Evolutionary conservation across 2,797 vertebrate genomes (phyloP).

Genomic region (Tragelaphus eurycerus): DNA sequence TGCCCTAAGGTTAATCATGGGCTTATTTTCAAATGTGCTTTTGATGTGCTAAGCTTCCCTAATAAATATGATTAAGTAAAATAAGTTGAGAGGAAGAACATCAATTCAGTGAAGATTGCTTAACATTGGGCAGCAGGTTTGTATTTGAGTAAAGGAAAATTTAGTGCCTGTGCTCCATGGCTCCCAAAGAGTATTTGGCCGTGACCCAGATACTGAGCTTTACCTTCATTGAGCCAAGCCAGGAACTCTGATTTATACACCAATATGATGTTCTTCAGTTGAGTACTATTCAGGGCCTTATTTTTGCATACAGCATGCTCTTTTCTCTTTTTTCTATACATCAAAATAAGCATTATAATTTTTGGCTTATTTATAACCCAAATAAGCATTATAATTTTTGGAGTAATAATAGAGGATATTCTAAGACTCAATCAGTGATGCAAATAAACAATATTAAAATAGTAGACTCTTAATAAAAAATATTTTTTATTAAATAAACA

Average conservation of each 20-base stretch:
- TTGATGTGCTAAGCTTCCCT: constrained; percentile 57
- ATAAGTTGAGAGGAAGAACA: constrained; percentile 54
- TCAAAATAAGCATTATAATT: constrained; percentile 10
- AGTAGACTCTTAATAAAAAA: not conserved
- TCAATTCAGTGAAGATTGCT: constrained; percentile 53
- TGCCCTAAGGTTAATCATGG: constrained; percentile 64
- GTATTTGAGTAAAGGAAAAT: constrained; percentile 43
- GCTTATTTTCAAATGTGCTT: constrained; percentile 65
- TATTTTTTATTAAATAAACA: constrained; percentile 17
- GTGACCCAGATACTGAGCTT: not conserved
- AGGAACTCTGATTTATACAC: not conserved
- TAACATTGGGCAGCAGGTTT: not conserved
- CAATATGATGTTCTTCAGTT: not conserved
- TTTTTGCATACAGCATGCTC: not conserved
- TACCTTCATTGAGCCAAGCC: not conserved
- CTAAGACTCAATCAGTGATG: not conserved
- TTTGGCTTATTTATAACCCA: not conserved
- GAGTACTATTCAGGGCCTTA: not conserved
- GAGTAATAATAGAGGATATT: not conserved
- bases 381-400: not conserved
- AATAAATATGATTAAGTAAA: constrained; percentile 75
- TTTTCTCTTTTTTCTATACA: not conserved
- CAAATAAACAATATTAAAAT: not conserved
- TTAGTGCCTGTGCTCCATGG: not conserved
- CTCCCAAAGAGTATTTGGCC: constrained; percentile 28